Base-by-base conservation (phyloP, 2,113 vertebrate species). In the Lates calcarifer region DNA sequence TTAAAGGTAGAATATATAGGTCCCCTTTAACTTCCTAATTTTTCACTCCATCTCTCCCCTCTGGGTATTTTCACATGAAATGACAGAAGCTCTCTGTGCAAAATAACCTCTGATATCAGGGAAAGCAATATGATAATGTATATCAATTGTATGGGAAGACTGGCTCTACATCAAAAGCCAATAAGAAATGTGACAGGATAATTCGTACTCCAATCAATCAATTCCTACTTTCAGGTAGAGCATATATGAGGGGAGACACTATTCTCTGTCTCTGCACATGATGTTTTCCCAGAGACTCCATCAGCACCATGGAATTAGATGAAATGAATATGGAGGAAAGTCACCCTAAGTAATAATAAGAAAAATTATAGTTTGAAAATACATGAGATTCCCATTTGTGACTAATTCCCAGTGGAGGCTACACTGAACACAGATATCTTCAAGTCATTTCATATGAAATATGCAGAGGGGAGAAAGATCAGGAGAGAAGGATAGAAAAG, bases 161-260 rank as follows among this genome's bases (percentile, higher is more conserved):
- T 62, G 68, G 53, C n/a, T 87, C 63, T 60, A 58, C 58, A 88
- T 82, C 55, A 70, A 81, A 83, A 69, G 56, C 62, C 47, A n/a
- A n/a, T 57, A 43, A 33, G 67, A 75, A 82, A 79, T 61, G 4
- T 71, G 72, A 68, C 58, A 62, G 66, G 37, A 67, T 77, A 65
- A 51, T 51, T 85, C 71, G 49, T 28, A 49, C 79, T 79, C 67
- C 65, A 79, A 31, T 82, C 75, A 82, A 77, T 84, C 66, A 53
- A 5, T 20, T 70, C 56, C 63, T 60, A 29, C 60, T 82, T 72
- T 65, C 60, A 69, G 71, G 68, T 58, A 62, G 57, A 66, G 7
- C 33, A 56, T 60, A 33, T 55, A 64, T 29, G 75, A 73, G 33
- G 24, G 22, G 14, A 74, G 49, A 74, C 49, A 28, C 13, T 65